Base-by-base conservation (phyloP, 1,140 invertebrate species). In the Lasioglossum baleicum region DNA sequence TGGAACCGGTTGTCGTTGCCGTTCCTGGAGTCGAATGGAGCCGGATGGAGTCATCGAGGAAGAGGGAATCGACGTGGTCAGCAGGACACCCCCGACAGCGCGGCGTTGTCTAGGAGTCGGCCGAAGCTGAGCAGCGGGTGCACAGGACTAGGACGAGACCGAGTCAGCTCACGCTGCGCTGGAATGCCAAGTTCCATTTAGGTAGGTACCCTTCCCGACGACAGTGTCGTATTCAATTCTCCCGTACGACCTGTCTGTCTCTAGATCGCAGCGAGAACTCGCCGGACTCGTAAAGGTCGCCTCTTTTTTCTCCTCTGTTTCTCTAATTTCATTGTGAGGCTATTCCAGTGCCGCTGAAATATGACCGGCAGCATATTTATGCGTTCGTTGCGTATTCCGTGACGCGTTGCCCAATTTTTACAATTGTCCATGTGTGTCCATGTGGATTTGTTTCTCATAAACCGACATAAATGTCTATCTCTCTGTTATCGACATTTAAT, bases 151-250 rank as follows among this genome's bases (percentile, higher is more conserved):
- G 44, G 65, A 84, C 69, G 70, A 67, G 71, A 66, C 73, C 63
- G 60, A 66, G 42, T 65, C 40, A 58, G 63, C 72, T 81, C 87
- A 79, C 71, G 86, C 87, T 88, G 86, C 26, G 86, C 81, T 75
- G 83, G 86, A 88, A 88, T 88, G 85, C 65, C 83, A 53, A 83
- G 73, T 83, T 85, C 77, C 86, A 74, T 78, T 83, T 83, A 56
- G 75, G 64, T 42, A 26, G 44, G 71, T 68, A 83, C 53, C 76
- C 63, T 67, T 48, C 48, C 56, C 60, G 22, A 67, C 70, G 83
- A 87, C 86, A 87, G 67, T 84, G 79, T 73, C 77, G 61, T 22
- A 66, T 31, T 67, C 73, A 40, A 61, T 42, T 67, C 20, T 5
- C 17, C 15, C 22, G 22, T 68, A 81, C 20, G 65, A 1, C 0